These are phyloP conservation scores for Triplophysa dalaica DNA, from an alignment of 2,113 vertebrate species.

Conservation along the genomic window DNA sequence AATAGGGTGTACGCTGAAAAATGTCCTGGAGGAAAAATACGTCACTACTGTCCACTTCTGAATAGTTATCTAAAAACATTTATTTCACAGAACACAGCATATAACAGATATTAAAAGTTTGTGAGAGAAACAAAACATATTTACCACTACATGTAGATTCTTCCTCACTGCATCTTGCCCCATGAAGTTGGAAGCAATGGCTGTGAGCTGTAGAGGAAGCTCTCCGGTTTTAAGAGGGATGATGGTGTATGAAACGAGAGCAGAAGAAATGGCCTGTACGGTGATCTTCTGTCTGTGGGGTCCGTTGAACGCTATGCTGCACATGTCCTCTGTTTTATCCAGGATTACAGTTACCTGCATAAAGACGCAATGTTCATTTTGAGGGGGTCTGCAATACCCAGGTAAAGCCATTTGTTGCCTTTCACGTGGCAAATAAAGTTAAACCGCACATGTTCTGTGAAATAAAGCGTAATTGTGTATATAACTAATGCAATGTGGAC, in stretches of 20 bases:
- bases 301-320: constrained; percentile 70
- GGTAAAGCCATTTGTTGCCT: too few species aligned
- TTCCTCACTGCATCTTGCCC: constrained; percentile 72
- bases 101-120: neutral
- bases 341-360: constrained; percentile 75
- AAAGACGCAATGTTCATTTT: neutral
- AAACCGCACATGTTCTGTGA: too few species aligned
- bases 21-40: too few species aligned
- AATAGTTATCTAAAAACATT: too few species aligned
- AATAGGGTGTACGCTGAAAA: too few species aligned
- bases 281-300: constrained; percentile 64
- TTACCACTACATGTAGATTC: constrained; percentile 72
- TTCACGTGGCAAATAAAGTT: too few species aligned
- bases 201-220: constrained; percentile 72
- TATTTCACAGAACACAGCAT: neutral
- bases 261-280: constrained; percentile 59
- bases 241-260: constrained; percentile 69
- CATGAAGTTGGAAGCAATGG: constrained; percentile 39
- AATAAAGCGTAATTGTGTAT: too few species aligned
- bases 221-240: constrained; percentile 71
- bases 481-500: too few species aligned
- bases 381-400: neutral
- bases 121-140: neutral
- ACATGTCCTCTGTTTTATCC: constrained; percentile 72
- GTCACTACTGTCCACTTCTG: too few species aligned